Evolutionary conservation across 2,113 vertebrate species (phyloP).

Genomic region (Dasyprocta punctata): DNA sequence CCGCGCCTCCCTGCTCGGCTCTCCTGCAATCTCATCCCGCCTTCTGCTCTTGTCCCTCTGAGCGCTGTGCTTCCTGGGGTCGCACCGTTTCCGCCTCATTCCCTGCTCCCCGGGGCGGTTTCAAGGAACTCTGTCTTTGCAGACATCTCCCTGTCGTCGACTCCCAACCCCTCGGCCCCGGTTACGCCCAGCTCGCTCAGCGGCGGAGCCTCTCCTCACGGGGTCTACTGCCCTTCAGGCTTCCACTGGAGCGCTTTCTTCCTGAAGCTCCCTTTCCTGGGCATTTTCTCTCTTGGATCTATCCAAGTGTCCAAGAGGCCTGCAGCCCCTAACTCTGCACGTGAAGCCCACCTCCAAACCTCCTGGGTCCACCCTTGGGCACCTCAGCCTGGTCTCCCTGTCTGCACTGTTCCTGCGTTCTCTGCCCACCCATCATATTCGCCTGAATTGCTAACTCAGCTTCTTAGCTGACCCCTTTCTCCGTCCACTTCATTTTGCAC

Average conservation of each 20-base stretch:
- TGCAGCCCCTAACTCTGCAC: not conserved
- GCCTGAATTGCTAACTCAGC: no score
- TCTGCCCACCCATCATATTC: not conserved
- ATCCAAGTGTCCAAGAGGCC: not conserved
- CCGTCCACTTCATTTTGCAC: not conserved
- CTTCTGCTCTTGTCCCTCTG: not conserved
- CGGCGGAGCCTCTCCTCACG: fast-evolving
- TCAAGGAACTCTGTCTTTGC: not conserved
- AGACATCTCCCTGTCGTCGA: not conserved
- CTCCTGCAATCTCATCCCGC: not conserved
- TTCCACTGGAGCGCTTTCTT: not conserved
- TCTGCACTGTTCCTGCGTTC: not conserved
- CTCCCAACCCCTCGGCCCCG: not conserved
- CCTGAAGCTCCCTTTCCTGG: not conserved
- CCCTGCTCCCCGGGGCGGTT: not conserved
- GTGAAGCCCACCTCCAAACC: no score
- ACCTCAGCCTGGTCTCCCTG: not conserved
- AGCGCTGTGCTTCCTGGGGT: not conserved
- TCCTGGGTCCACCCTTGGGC: not conserved
- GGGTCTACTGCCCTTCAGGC: fast-evolving
- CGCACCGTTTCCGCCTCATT: not conserved
- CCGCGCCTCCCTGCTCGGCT: not conserved
- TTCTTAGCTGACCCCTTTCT: not conserved
- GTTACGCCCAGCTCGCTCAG: not conserved
- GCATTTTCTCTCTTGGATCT: not conserved